Conservation (phyloP, 2,113 vertebrate genomes). For the Oxygymnocypris stewartii region DNA sequence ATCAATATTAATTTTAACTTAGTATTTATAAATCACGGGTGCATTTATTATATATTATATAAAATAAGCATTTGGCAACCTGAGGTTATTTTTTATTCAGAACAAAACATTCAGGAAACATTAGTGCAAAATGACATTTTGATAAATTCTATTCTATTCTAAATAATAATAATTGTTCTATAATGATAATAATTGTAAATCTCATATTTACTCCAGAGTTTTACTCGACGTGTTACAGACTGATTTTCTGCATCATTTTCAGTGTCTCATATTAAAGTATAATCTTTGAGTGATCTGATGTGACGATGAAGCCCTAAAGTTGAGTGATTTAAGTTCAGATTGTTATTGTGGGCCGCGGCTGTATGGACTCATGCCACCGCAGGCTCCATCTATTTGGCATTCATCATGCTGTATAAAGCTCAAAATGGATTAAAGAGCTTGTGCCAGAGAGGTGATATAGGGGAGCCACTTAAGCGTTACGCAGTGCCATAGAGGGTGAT, state of each 20-base stretch:
- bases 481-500: slow-evolving; percentile 64
- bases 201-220: not conserved
- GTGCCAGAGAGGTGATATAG: slow-evolving; percentile 59
- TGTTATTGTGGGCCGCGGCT: slow-evolving; percentile 17
- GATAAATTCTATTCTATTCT: not conserved
- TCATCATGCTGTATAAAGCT: slow-evolving; percentile 34
- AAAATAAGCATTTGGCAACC: not conserved
- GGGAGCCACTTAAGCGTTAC: slow-evolving; percentile 51
- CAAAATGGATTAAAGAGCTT: slow-evolving; percentile 54
- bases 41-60: not conserved
- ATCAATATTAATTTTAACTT: not conserved
- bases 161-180: not conserved
- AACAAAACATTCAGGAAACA: not conserved
- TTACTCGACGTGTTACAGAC: not conserved
- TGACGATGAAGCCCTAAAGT: not conserved
- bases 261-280: not conserved
- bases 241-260: not conserved
- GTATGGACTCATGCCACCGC: not conserved
- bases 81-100: not conserved
- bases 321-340: not conserved
- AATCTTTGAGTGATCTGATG: not conserved
- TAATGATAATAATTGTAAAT: no score
- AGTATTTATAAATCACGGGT: not conserved
- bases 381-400: slow-evolving; percentile 31
- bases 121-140: not conserved